Base-by-base conservation (phyloP, 2,888 invertebrate genomes). In the Phasia obesa region DNA sequence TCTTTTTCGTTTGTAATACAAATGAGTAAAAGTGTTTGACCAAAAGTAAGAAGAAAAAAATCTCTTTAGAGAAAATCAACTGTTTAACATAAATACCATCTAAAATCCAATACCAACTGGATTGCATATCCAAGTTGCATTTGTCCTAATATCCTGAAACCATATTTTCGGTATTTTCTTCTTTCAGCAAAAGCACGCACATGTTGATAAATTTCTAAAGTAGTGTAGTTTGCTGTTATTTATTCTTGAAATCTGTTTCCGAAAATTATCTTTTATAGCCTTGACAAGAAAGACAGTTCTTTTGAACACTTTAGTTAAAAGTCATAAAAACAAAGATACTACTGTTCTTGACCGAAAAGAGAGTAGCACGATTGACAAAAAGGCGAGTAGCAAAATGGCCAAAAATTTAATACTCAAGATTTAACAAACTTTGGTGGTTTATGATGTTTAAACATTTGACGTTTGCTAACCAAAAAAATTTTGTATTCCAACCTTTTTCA, bases 111-210 rank as follows among this genome's bases (percentile, higher is more conserved):
- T 53, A 76, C 71, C 81, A 85, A 84, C n/a, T n/a, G n/a, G n/a
- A n/a, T 85, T 84, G 77, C 76, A 74, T 85, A 81, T 81, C 81
- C 81, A 81, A 74, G 55, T 78, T 74, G 15, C 19, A 21, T 67
- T 57, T 17, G 38, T 13, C 70, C 17, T 59, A 59, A 35, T 15
- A 11, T 23, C 2, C 17, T 64, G 0, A 23, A 60, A 35, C 4
- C 5, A 38, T 9, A 19, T 21, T 9, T 49, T 49, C 13, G 4
- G 4, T n/a, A 1, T 42, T n/a, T 42, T 2, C 15, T n/a, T 3
- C 15, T 15, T n/a, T n/a, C 5, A 42, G 15, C 35, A n/a, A 42
- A 42, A 42, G n/a, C 42, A 42, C 42, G 42, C 42, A 42, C 35
- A 35, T 35, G 35, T 35, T 35, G 2, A 35, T 35, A 35, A 35